Evolutionary conservation across 2,888 invertebrate species (phyloP), one percentile per base, ranked within the genome.

Genomic region (Pandemis corylana): DNA sequence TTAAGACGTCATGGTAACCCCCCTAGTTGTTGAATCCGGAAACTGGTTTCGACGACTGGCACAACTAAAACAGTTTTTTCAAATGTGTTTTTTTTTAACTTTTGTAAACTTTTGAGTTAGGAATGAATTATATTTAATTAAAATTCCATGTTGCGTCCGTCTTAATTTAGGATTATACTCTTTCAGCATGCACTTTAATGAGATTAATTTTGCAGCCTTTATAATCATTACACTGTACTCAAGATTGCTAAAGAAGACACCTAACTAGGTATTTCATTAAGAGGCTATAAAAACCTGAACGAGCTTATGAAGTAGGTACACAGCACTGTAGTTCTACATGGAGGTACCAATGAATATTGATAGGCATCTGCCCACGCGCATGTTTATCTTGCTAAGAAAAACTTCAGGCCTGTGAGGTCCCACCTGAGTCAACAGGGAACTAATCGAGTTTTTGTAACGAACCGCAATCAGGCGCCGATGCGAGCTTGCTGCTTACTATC

Each of bases 401-500:
- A 51, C 13, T 7, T 12, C 56, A 49, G 15, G 36, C 44, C 56
- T 36, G 53, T 7, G 46, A 13, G 42, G 73, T 69, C 75, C 71
- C 75, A 75, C 70, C 75, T 75, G 71, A 71, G 53, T 56, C 53
- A 72, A 68, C 66, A 65, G 20, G 68, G 61, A 67, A 63, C 72
- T 80, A 80, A 80, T 80, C 76, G 78, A 77, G 75, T 80, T 80
- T 77, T 77, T 78, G 77, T 80, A 80, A 80, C 77, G 78, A 78
- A 77, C 73, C 76, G 49, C 77, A 78, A 78, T 77, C 77, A 77
- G 77, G 62, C 76, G 72, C 68, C 71, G 70, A 70, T 74, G 76
- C 41, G 61, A 59, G 70, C 75, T 65, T 51, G 9, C 64, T 69
- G 68, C 75, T 68, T 72, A 76, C 75, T 76, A 76, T 73, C 73